These are phyloP conservation scores for Ichneumoninae sp. DNA, from an alignment of 2,888 invertebrate species.

Conservation along the genomic window DNA sequence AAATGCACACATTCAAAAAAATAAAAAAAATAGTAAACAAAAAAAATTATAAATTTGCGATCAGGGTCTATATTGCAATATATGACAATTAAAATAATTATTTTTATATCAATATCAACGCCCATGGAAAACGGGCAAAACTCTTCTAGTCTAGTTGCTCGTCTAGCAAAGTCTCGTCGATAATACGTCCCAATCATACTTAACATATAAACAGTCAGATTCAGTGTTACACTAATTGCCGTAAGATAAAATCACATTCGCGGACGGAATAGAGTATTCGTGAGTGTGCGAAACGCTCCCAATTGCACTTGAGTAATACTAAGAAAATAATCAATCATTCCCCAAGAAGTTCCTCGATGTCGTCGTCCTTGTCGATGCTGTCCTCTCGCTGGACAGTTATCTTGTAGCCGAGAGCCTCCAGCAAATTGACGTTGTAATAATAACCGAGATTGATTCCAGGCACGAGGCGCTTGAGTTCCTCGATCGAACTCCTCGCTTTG, in stretches of 20 bases:
- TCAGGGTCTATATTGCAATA: no score
- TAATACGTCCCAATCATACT: no score
- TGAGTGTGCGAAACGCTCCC: constrained; percentile 9
- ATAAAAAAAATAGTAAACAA: no score
- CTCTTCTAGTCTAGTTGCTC: no score
- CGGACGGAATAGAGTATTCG: constrained; percentile 70
- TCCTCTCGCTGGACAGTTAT: constrained; percentile 78
- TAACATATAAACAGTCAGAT: neutral
- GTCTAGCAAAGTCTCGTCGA: no score
- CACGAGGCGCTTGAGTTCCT: constrained; percentile 80
- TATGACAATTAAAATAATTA: no score
- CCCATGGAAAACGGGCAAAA: no score
- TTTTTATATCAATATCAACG: no score
- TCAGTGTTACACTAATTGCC: neutral
- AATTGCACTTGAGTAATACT: constrained; percentile 15
- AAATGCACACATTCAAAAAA: neutral
- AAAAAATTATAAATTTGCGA: neutral
- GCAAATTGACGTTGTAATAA: constrained; percentile 79
- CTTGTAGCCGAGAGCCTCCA: constrained; percentile 81
- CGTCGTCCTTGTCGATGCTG: constrained; percentile 81
- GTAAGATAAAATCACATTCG: constrained; percentile 64
- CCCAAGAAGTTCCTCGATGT: constrained; percentile 82
- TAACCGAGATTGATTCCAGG: constrained; percentile 82
- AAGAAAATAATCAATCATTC: constrained; percentile 72
- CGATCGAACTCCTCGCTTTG: constrained; percentile 79